These are phyloP conservation scores for Cydia fagiglandana DNA, from an alignment of 1,140 invertebrate species.

Conservation along the genomic window DNA sequence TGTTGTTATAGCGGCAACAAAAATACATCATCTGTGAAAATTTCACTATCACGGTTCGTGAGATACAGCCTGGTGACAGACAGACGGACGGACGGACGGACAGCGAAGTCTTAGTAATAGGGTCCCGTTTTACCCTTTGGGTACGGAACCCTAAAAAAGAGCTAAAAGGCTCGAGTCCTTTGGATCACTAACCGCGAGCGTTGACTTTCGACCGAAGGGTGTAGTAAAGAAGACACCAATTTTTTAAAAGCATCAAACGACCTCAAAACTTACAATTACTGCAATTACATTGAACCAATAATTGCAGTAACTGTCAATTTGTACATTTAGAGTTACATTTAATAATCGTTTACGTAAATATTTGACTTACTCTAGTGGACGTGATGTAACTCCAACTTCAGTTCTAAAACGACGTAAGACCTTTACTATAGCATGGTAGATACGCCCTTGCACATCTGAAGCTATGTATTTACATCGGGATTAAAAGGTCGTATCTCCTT, in stretches of 20 bases:
- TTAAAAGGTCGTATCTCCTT: conserved; percentile 11
- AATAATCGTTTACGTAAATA: conserved; percentile 20
- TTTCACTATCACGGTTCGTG: too few relatives aligned
- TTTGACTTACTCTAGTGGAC: not conserved
- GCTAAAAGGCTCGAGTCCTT: too few relatives aligned
- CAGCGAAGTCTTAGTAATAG: too few relatives aligned
- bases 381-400: not conserved
- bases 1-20: too few relatives aligned
- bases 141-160: too few relatives aligned
- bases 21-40: too few relatives aligned
- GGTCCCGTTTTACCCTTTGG: too few relatives aligned
- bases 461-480: not conserved
- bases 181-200: too few relatives aligned
- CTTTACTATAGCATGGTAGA: not conserved
- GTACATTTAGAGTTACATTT: conserved; percentile 1
- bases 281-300: conserved; percentile 15
- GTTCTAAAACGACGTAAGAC: not conserved
- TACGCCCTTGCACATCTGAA: not conserved
- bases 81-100: too few relatives aligned
- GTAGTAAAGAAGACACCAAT: not conserved
- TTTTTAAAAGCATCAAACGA: not conserved
- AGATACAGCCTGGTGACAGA: too few relatives aligned
- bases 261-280: conserved; percentile 22
- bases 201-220: too few relatives aligned
- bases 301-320: conserved; percentile 16